These are phyloP conservation scores for Cygnus olor DNA, from an alignment of 2,797 vertebrate species.

Conservation along the genomic window DNA sequence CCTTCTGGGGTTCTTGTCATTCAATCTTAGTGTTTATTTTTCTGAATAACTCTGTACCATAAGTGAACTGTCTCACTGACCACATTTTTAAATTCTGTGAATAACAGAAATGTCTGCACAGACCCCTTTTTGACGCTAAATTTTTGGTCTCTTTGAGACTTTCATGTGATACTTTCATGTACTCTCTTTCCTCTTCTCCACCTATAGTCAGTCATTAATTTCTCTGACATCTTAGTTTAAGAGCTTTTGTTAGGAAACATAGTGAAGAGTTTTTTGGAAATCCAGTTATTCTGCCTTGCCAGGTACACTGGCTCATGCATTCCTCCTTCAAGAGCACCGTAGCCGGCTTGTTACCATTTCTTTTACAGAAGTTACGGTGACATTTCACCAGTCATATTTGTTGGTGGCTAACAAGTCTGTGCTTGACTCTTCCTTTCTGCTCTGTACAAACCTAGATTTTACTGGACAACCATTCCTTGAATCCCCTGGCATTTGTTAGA, in stretches of 20 bases:
- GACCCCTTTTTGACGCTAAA: background rate
- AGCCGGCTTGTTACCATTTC: background rate
- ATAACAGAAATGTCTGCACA: background rate
- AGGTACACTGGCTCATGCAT: background rate
- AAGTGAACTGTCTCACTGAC: background rate
- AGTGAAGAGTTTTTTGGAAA: background rate
- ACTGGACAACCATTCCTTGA: background rate
- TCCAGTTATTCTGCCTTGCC: background rate
- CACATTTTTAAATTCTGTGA: background rate
- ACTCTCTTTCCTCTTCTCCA: background rate
- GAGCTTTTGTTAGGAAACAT: background rate
- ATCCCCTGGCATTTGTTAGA: background rate
- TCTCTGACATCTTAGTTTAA: background rate
- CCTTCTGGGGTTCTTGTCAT: background rate
- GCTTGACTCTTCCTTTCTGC: background rate
- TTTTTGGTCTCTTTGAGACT: background rate
- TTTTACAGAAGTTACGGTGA: background rate
- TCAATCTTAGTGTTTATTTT: background rate
- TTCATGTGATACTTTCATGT: background rate
- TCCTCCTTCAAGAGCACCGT: background rate
- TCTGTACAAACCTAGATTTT: background rate
- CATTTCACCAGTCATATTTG: background rate
- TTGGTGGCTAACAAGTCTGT: background rate
- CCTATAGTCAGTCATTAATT: background rate
- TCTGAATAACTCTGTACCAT: background rate